Percentiles rank a stretch among this genome's conserved stretches.
phyloP scores from a whole-genome alignment of 2,797 vertebrate genomes.

The Neosilurus mollespiculum region DNA sequence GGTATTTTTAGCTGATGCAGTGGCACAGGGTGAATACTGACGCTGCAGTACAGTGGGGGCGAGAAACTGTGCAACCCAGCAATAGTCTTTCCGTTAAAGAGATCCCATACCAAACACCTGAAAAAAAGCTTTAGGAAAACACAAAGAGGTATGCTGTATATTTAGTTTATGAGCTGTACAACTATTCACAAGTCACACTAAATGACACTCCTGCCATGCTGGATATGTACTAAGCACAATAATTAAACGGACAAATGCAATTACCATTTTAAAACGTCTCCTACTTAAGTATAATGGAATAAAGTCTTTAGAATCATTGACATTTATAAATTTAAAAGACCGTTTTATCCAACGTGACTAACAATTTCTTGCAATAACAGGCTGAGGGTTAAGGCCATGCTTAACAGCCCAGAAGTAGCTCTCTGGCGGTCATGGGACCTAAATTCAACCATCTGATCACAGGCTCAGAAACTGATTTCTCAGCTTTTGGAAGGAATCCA shows the following conservation, averaged over 20 bases:
- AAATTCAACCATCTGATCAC: neutral
- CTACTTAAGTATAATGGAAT: neutral
- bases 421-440: neutral
- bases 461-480: neutral
- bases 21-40: constrained; percentile 32
- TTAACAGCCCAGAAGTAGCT: neutral
- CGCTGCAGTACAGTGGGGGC: constrained; percentile 32
- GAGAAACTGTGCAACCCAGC: constrained; percentile 1
- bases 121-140: constrained; percentile 6
- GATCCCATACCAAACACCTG: neutral
- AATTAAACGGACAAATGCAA: neutral
- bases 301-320: neutral
- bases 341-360: neutral
- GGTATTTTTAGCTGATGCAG: constrained; percentile 39
- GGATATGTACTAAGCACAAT: neutral
- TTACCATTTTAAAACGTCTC: neutral
- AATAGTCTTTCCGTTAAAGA: neutral
- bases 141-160: constrained; percentile 4
- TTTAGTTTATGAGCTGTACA: neutral
- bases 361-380: neutral
- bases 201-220: neutral
- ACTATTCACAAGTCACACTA: neutral
- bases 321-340: neutral
- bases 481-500: neutral
- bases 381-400: neutral